phyloP scores from a whole-genome alignment of 2,113 vertebrate genomes.

The Acinonyx jubatus region DNA sequence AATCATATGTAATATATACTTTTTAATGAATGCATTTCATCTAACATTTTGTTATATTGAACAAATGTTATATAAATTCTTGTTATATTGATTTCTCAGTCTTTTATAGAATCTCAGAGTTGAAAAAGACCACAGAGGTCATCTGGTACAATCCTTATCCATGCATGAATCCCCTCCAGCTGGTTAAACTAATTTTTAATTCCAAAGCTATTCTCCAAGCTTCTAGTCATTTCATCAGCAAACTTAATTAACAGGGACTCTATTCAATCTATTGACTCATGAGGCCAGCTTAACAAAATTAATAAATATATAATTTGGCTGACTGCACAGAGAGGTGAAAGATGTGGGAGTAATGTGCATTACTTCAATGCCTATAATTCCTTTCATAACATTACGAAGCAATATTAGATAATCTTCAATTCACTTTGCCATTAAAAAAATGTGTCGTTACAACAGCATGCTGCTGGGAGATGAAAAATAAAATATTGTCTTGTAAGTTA shows the following conservation, averaged over 20 bases:
- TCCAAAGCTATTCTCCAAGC: conserved; percentile 72
- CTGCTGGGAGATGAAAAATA: conserved; percentile 40
- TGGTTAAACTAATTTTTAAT: conserved; percentile 79
- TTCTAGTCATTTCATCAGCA: conserved; percentile 78
- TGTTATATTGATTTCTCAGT: conserved; percentile 43
- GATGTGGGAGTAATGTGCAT: conserved; percentile 53
- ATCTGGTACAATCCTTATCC: conserved; percentile 41
- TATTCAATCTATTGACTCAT: conserved; percentile 77
- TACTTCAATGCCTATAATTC: conserved; percentile 47
- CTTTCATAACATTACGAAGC: conserved; percentile 63
- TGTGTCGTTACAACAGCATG: not conserved
- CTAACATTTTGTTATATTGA: conserved; percentile 28
- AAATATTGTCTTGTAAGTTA: not conserved
- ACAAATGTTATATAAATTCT: conserved; percentile 28
- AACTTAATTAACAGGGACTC: conserved; percentile 78
- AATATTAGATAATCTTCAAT: conserved; percentile 68
- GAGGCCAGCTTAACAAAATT: conserved; percentile 78
- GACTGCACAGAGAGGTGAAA: conserved; percentile 72
- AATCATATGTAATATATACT: not conserved
- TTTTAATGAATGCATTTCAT: not conserved
- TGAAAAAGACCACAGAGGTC: conserved; percentile 64
- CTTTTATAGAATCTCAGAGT: conserved; percentile 32
- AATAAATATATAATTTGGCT: conserved; percentile 81
- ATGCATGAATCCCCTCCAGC: conserved; percentile 72
- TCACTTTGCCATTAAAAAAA: conserved; percentile 43